Conservation (phyloP, 2,113 vertebrate species). For the Hippocampus abdominalis region DNA sequence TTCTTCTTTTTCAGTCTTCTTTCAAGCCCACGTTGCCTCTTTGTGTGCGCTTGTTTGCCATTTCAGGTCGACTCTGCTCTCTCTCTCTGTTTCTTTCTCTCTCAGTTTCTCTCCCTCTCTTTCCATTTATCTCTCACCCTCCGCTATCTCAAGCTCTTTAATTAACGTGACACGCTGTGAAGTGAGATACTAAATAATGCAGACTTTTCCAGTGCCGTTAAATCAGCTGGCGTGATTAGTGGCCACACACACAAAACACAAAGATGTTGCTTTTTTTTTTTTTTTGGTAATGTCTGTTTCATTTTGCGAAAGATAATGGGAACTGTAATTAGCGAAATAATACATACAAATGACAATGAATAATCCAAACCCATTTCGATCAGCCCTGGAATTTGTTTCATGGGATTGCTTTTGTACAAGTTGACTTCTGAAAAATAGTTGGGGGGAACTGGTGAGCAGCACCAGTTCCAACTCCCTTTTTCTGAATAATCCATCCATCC, state of each 20-base stretch:
- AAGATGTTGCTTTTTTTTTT: neutral
- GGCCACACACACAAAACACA: constrained; percentile 32
- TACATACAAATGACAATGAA: neutral
- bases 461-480: neutral
- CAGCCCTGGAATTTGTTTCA: neutral
- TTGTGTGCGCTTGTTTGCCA: constrained; percentile 24
- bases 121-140: constrained; percentile 9
- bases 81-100: neutral
- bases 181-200: constrained; percentile 70
- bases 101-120: constrained; percentile 2
- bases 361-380: neutral
- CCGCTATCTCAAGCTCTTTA: constrained; percentile 63
- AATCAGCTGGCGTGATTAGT: constrained; percentile 60
- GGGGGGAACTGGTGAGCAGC: neutral
- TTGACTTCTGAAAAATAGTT: neutral
- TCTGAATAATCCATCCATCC: neutral
- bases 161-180: constrained; percentile 64
- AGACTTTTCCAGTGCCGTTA: constrained; percentile 63
- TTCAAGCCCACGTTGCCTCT: constrained; percentile 5
- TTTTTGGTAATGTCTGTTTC: constrained; percentile 8
- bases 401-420: neutral
- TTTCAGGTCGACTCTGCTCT: constrained; percentile 12
- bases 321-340: constrained; percentile 8
- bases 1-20: constrained; percentile 14
- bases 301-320: constrained; percentile 7